Evolutionary conservation across 2,888 invertebrate species (phyloP), one percentile per base, ranked within the genome.

Genomic region (Cyrtodaria siliqua): DNA sequence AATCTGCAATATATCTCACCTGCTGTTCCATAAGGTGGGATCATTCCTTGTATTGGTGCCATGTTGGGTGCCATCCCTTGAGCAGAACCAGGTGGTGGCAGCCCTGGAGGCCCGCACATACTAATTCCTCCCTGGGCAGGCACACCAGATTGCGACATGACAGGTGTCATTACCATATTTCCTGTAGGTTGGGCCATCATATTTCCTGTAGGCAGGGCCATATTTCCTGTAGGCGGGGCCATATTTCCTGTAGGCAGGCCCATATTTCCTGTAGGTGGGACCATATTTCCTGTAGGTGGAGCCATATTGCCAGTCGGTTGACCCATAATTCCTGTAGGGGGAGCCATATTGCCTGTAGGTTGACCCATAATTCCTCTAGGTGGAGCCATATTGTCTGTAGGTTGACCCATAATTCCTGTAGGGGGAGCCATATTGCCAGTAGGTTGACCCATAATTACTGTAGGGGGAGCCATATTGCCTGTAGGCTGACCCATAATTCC

Each of bases 21-120:
- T 68, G 71, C 57, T 14, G 63, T 27, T 16, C 71, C 77, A 63
- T 67, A 77, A 8, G 79, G 79, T 9, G 62, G 73, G 67, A 74
- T 68, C 52, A 52, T 23, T 14, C 52, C 52, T 16, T 52, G 52
- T 23, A 24, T 6, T 16, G 14, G 52, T 3, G 52, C 3, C 6
- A 23, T 9, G 14, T 16, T 16, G 4, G 20, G 52, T 3, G 23
- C 20, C 26, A 26, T 24, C 52, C 44, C 44, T 44, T 6, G 6
- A 44, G 16, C 8, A 20, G 23, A 4, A 23, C 23, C 23, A 4
- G 20, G 8, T 24, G 20, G n/a, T 18, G 49, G n/a, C 20, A 18
- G 52, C 16, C 23, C 26, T 8, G 26, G 23, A 14, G 52, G 23
- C 20, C 4, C 4, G 24, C 8, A 6, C 52, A 52, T 52, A 8